These are phyloP conservation scores for Liasis olivaceus DNA, from an alignment of 2,797 vertebrate species.

Conservation along the genomic window DNA sequence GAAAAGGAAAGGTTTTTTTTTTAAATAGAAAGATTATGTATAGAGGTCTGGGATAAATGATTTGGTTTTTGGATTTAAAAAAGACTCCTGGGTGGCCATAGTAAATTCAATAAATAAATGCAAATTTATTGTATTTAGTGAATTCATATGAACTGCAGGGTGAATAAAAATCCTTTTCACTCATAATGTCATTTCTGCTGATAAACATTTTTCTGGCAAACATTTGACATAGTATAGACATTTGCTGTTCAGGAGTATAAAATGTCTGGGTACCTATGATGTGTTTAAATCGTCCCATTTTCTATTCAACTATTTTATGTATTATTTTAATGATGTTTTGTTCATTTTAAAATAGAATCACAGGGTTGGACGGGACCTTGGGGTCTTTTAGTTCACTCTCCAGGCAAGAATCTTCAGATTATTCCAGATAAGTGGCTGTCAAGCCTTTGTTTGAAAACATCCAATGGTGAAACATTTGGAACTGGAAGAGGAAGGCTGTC, in stretches of 20 bases:
- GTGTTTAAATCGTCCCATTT: background rate
- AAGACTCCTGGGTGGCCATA: background rate
- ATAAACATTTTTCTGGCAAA: background rate
- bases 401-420: background rate
- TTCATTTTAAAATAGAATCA: background rate
- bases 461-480: background rate
- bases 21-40: background rate
- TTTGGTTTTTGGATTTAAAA: background rate
- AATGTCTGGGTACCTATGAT: background rate
- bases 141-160: background rate
- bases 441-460: background rate
- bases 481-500: background rate
- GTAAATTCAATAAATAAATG: background rate
- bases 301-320: background rate
- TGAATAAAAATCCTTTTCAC: background rate
- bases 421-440: background rate
- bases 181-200: background rate
- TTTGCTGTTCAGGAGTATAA: background rate
- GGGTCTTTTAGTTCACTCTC: background rate
- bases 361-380: background rate
- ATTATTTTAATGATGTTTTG: background rate
- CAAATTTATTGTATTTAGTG: background rate
- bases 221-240: background rate
- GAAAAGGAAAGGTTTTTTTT: background rate
- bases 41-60: background rate